Conservation (phyloP, 1,140 invertebrate genomes). For the Apocrypta bakeri region DNA sequence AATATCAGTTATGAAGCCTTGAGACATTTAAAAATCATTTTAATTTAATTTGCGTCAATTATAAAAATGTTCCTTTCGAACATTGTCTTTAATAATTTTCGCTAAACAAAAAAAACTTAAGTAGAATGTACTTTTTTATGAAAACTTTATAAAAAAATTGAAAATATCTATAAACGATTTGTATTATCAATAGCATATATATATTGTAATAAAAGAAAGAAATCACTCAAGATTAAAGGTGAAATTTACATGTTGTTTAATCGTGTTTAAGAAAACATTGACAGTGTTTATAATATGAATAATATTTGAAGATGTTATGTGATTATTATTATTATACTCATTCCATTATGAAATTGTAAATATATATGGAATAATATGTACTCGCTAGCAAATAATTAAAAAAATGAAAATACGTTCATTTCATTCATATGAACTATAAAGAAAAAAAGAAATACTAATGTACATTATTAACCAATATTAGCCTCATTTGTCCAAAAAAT, state of each 20-base stretch:
- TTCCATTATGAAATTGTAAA: not conserved
- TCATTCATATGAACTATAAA: not conserved
- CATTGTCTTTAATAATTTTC: not conserved
- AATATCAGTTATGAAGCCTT: not conserved
- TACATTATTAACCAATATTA: too few species aligned
- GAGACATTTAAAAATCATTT: slow-evolving; percentile 4
- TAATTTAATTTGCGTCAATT: not conserved
- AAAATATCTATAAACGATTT: not conserved
- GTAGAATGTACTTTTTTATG: not conserved
- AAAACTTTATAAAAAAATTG: slow-evolving; percentile 38
- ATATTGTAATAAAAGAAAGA: not conserved
- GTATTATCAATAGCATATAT: not conserved
- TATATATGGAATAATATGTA: not conserved
- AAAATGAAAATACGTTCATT: not conserved
- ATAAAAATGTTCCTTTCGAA: not conserved
- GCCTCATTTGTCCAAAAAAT: too few species aligned
- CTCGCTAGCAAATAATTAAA: not conserved
- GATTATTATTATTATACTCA: not conserved
- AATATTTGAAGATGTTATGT: not conserved
- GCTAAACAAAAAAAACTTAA: not conserved
- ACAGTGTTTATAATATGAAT: not conserved
- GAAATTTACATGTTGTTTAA: not conserved
- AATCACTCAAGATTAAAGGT: not conserved
- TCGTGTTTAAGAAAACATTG: not conserved
- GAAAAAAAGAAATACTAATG: not conserved